Evolutionary conservation across 2,113 vertebrate species (phyloP).

Genomic region (Petaurus breviceps): DNA sequence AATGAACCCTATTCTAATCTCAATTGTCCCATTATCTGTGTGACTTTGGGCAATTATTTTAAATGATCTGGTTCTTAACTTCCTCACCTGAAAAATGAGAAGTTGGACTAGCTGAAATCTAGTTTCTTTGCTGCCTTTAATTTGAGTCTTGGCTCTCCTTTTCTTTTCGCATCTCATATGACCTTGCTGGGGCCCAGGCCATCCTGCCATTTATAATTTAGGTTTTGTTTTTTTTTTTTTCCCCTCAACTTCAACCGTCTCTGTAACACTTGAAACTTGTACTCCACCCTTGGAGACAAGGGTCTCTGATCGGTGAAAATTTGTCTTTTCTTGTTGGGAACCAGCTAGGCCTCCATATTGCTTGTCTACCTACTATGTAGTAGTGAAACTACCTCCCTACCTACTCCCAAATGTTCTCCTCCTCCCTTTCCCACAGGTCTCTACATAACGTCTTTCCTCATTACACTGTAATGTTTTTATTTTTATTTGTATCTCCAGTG

Average conservation of each 20-base stretch:
- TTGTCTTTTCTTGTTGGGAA: neutral
- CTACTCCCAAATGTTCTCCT: too few species aligned
- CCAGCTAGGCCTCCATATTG: neutral
- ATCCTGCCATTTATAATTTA: neutral
- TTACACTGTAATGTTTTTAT: neutral
- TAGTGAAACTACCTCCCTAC: too few species aligned
- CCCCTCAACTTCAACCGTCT: neutral
- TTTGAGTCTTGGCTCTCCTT: neutral
- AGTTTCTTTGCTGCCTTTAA: neutral
- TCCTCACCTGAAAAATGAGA: neutral
- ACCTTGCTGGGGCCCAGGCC: neutral
- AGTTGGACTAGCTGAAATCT: neutral
- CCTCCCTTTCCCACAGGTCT: neutral
- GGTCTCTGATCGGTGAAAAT: neutral
- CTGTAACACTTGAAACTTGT: neutral
- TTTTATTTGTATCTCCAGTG: neutral
- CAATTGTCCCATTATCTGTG: neutral
- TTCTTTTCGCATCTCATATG: neutral
- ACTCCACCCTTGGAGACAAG: neutral
- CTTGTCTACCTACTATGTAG: neutral
- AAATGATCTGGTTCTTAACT: neutral
- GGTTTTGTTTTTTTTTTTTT: neutral
- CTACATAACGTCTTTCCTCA: neutral
- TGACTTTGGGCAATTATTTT: neutral
- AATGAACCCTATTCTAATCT: neutral